These are phyloP conservation scores for Tetragonisca angustula DNA, from an alignment of 2,888 invertebrate species.

Conservation along the genomic window DNA sequence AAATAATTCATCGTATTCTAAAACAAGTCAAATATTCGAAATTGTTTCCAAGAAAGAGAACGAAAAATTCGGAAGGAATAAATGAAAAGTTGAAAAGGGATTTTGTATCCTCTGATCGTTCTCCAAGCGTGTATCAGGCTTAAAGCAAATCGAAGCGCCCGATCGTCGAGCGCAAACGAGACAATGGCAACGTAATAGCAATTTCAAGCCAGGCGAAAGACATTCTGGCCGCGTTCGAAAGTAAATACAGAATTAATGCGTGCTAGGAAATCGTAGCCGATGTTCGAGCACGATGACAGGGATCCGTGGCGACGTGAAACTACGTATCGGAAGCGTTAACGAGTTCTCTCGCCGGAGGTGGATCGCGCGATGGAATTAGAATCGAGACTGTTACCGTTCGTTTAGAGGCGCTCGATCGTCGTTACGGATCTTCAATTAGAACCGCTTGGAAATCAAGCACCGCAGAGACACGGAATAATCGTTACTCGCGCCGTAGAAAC, in stretches of 20 bases:
- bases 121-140: not conserved
- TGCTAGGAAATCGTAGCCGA: conserved; percentile 17
- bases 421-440: conserved; percentile 36
- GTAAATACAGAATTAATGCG: conserved; percentile 33
- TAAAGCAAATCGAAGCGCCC: not conserved
- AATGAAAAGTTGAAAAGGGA: not conserved
- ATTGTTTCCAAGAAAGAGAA: not conserved
- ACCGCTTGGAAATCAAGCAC: conserved; percentile 23
- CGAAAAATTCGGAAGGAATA: not conserved
- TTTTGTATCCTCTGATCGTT: not conserved
- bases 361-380: conserved; percentile 44
- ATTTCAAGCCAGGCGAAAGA: conserved; percentile 13
- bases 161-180: conserved; percentile 16
- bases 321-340: conserved; percentile 50
- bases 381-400: conserved; percentile 43
- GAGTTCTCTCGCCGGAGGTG: conserved; percentile 33
- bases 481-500: not conserved
- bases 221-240: conserved; percentile 19
- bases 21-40: not conserved
- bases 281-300: conserved; percentile 14
- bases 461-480: conserved; percentile 13
- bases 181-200: conserved; percentile 24
- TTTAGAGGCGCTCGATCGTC: conserved; percentile 27
- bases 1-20: not conserved
- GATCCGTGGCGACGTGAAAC: conserved; percentile 33